A percentile compares a stretch with the other conserved stretches of the same genome.
Evolutionary conservation across 2,113 vertebrate species (phyloP).

Genomic region (Clupea harengus): DNA sequence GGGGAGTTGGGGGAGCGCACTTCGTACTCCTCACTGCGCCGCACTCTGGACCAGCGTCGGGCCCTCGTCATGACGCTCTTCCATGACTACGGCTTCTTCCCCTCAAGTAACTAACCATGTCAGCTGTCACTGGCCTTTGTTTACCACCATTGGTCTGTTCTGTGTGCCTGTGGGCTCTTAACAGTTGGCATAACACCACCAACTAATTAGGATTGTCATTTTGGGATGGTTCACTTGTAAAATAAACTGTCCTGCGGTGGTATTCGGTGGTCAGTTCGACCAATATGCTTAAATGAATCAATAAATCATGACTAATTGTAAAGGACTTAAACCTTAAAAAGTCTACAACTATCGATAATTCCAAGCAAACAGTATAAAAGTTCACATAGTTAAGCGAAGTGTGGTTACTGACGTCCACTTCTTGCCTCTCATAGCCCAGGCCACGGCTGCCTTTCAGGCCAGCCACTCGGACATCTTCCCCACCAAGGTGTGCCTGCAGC

Average conservation of each 20-base stretch:
- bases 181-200: neutral
- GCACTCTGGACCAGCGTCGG: conserved; percentile 86
- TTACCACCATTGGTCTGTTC: neutral
- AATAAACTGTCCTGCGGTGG: neutral
- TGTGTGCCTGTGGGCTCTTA: neutral
- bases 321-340: neutral
- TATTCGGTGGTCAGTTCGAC: no score
- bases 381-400: neutral
- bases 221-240: neutral
- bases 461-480: conserved; percentile 89
- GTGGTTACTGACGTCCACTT: neutral
- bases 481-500: conserved; percentile 86
- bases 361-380: neutral
- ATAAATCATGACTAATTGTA: neutral
- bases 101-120: conserved; percentile 72
- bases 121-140: neutral
- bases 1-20: conserved; percentile 84
- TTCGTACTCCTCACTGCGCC: conserved; percentile 82
- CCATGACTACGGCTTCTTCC: conserved; percentile 91
- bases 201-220: no score
- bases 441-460: conserved; percentile 88
- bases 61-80: conserved; percentile 94
- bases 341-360: neutral
- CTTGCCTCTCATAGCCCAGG: conserved; percentile 74
- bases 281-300: no score